phyloP scores from a whole-genome alignment of 2,797 vertebrate genomes.

The Anisognathus igniventris region DNA sequence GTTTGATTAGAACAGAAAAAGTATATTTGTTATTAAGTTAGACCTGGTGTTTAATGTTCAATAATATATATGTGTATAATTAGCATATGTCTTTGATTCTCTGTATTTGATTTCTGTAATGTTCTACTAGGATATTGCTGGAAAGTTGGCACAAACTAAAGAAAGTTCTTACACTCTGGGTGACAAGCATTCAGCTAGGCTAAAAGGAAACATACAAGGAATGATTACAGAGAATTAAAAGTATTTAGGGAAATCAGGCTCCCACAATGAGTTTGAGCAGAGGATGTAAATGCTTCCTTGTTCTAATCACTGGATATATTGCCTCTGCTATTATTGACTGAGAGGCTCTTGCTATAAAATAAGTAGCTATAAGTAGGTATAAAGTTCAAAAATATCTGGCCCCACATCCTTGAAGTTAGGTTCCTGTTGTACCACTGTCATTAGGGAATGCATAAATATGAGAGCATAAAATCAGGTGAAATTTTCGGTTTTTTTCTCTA shows the following conservation, averaged over 20 bases:
- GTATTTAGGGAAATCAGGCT: background rate
- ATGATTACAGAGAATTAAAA: background rate
- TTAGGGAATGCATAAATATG: background rate
- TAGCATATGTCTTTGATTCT: background rate
- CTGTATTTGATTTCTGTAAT: background rate
- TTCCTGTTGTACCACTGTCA: background rate
- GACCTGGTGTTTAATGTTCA: background rate
- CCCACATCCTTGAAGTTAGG: background rate
- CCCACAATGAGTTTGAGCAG: background rate
- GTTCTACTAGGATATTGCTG: background rate
- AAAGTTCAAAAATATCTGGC: background rate
- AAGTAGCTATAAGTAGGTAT: background rate
- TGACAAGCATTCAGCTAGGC: background rate
- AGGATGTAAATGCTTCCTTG: background rate
- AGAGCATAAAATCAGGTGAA: background rate
- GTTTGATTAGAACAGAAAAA: background rate
- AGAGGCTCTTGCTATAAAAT: background rate
- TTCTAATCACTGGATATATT: background rate
- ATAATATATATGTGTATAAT: background rate
- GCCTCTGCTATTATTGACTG: background rate
- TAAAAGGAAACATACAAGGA: background rate
- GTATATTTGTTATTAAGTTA: background rate
- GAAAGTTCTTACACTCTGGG: background rate
- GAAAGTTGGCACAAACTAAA: background rate
- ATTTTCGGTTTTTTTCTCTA: slow-evolving; percentile 54